Evolutionary conservation across 2,113 vertebrate genomes (phyloP).

Genomic region (Melanerpes aurifrons): DNA sequence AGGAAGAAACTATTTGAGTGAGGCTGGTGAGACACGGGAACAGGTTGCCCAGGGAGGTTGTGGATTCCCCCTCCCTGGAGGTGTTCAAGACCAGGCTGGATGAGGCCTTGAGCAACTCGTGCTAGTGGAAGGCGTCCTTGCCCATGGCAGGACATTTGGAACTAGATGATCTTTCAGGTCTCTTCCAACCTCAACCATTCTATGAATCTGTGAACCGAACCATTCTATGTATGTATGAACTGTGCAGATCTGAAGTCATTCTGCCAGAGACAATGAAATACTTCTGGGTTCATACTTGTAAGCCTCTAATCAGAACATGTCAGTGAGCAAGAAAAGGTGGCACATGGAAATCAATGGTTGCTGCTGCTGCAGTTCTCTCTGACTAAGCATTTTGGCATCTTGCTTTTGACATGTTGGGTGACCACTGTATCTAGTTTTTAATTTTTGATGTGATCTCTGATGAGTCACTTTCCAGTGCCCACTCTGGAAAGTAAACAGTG

Average conservation of each 20-base stretch:
- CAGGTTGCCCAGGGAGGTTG: too few relatives aligned
- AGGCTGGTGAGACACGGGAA: too few relatives aligned
- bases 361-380: slow-evolving; percentile 7
- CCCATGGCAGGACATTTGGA: too few relatives aligned
- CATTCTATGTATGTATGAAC: too few relatives aligned
- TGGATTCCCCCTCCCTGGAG: too few relatives aligned
- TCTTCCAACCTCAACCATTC: too few relatives aligned
- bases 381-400: neutral
- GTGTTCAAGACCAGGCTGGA: too few relatives aligned
- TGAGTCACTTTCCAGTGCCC: neutral
- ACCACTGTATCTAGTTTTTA: neutral
- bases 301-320: slow-evolving; percentile 45
- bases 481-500: neutral
- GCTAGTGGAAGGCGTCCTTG: too few relatives aligned
- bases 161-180: too few relatives aligned
- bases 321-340: slow-evolving; percentile 1
- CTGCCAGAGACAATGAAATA: neutral
- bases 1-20: too few relatives aligned
- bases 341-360: slow-evolving; percentile 27
- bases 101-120: too few relatives aligned
- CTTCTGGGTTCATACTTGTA: neutral
- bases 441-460: neutral
- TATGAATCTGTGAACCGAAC: too few relatives aligned
- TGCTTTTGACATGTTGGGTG: neutral
- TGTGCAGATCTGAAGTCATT: slow-evolving; percentile 20